Conservation (phyloP, 30 jellyfish, hydroid and myxozoan species). For the Aurelia aurita complex sp. Pacific region DNA sequence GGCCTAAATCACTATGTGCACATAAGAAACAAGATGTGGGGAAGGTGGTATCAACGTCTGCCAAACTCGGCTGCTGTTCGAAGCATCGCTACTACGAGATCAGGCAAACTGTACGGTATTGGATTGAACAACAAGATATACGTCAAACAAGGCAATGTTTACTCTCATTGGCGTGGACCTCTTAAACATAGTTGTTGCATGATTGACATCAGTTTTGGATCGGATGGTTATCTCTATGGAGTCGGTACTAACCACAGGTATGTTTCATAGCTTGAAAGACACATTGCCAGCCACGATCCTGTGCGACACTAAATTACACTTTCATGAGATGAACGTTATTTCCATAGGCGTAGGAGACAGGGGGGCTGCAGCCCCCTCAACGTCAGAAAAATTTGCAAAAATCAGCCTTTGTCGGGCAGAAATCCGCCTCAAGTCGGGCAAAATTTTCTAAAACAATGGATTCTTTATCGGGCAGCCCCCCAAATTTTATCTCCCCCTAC, state of each 20-base stretch:
- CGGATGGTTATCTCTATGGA: slow-evolving; percentile 53
- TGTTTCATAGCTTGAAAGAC: too few relatives aligned
- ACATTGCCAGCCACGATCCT: neutral
- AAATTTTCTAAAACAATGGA: too few relatives aligned
- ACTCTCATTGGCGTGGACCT: slow-evolving; percentile 37
- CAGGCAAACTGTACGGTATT: slow-evolving; percentile 7
- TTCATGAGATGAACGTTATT: neutral
- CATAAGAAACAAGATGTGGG: neutral
- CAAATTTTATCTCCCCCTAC: too few relatives aligned
- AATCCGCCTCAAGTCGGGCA: too few relatives aligned
- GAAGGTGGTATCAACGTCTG: slow-evolving; percentile 8
- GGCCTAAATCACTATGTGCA: slow-evolving; percentile 8
- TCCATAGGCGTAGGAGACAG: too few relatives aligned
- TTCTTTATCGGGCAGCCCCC: too few relatives aligned
- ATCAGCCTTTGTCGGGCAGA: too few relatives aligned
- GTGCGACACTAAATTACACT: too few relatives aligned
- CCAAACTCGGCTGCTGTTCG: slow-evolving; percentile 15
- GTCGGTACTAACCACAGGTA: slow-evolving; percentile 36
- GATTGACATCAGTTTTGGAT: slow-evolving; percentile 10
- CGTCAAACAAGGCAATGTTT: neutral
- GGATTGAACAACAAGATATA: slow-evolving; percentile 6
- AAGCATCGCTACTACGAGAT: neutral
- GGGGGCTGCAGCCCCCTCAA: too few relatives aligned
- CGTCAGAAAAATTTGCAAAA: too few relatives aligned
- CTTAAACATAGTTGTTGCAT: slow-evolving; percentile 2